These are phyloP conservation scores for Aphelocoma californica DNA, from an alignment of 2,797 vertebrate species.

Conservation along the genomic window DNA sequence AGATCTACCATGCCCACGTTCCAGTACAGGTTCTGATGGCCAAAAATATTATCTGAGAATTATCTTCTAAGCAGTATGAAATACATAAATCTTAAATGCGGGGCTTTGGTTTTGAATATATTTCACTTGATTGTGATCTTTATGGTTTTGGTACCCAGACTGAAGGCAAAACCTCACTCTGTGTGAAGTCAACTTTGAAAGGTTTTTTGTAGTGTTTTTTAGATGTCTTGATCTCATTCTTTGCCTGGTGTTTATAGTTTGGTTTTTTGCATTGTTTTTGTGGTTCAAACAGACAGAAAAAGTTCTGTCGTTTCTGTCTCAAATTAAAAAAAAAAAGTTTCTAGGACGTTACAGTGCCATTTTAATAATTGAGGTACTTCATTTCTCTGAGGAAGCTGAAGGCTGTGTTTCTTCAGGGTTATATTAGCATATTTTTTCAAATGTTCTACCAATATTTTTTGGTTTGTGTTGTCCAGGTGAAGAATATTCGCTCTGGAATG, in stretches of 20 bases:
- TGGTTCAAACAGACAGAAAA: background rate
- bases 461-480: background rate
- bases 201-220: background rate
- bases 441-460: background rate
- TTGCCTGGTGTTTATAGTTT: background rate
- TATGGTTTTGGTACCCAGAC: background rate
- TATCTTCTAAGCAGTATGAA: background rate
- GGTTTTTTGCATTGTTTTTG: background rate
- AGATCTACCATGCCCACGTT: background rate
- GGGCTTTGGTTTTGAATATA: background rate
- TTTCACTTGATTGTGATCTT: background rate
- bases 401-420: background rate
- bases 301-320: background rate
- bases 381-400: background rate
- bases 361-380: background rate
- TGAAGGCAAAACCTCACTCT: background rate
- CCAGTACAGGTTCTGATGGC: background rate
- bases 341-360: background rate
- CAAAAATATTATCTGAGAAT: background rate
- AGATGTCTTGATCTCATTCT: background rate
- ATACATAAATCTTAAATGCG: background rate
- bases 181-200: background rate
- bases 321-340: background rate
- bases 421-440: background rate
- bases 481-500: background rate